A percentile compares a stretch with the other conserved stretches of the same genome.
Conservation (phyloP, 2,888 invertebrate genomes). For the Sarcophaga caerulescens region DNA sequence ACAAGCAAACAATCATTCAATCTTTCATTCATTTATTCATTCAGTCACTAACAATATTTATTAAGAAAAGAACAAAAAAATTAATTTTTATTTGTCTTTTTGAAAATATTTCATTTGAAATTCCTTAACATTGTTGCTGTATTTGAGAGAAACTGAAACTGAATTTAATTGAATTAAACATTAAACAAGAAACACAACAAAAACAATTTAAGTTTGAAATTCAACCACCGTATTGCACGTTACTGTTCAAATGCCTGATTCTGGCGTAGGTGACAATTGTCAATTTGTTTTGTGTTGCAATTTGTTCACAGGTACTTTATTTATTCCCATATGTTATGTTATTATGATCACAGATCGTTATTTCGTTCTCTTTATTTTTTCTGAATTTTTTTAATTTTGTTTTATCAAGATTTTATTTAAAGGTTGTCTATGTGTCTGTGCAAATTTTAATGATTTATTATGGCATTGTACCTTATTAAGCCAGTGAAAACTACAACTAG, state of each 20-base stretch:
- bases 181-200: not conserved
- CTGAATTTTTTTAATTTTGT: not conserved
- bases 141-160: not conserved
- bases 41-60: not conserved
- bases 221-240: slow-evolving; percentile 6
- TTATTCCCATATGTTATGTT: slow-evolving; percentile 34
- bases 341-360: not conserved
- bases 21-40: slow-evolving; percentile 11
- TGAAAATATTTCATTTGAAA: not conserved
- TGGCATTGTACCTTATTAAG: slow-evolving; percentile 50
- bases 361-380: slow-evolving; percentile 11
- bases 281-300: slow-evolving; percentile 34
- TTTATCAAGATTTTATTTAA: slow-evolving; percentile 45
- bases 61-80: too few species aligned
- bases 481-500: not conserved
- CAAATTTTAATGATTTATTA: slow-evolving; percentile 63
- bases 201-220: slow-evolving; percentile 32
- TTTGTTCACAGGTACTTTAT: slow-evolving; percentile 60
- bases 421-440: slow-evolving; percentile 22
- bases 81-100: not conserved
- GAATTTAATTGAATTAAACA: slow-evolving; percentile 18
- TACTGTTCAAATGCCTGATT: not conserved
- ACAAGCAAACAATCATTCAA: slow-evolving; percentile 45
- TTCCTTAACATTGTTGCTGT: slow-evolving; percentile 4
- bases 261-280: slow-evolving; percentile 62